Conservation (phyloP, 2,888 invertebrate species). For the Neoaliturus tenellus region DNA sequence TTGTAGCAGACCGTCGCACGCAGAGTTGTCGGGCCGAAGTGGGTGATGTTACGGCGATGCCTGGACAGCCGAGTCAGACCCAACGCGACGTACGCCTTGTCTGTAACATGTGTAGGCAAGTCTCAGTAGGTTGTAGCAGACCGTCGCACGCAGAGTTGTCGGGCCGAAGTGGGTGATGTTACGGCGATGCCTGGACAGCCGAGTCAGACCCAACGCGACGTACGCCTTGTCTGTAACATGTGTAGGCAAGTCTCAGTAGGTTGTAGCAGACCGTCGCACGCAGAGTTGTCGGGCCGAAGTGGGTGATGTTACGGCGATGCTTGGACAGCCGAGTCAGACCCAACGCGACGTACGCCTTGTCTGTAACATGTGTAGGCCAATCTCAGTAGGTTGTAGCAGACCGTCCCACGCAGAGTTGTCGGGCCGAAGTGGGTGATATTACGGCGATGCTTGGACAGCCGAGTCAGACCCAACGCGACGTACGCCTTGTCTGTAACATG, state of each 20-base stretch:
- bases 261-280: constrained; percentile 76
- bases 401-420: constrained; percentile 77
- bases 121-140: constrained; percentile 74
- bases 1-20: constrained; percentile 76
- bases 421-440: constrained; percentile 76
- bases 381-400: constrained; percentile 74
- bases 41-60: constrained; percentile 75
- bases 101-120: constrained; percentile 71
- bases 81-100: constrained; percentile 72
- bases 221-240: constrained; percentile 70
- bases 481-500: constrained; percentile 70
- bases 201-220: constrained; percentile 74
- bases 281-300: constrained; percentile 77
- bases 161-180: constrained; percentile 76
- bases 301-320: constrained; percentile 75
- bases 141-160: constrained; percentile 77
- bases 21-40: constrained; percentile 77
- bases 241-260: constrained; percentile 72
- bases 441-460: constrained; percentile 74
- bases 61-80: constrained; percentile 75
- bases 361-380: constrained; percentile 71
- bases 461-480: constrained; percentile 74
- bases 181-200: constrained; percentile 74
- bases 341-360: constrained; percentile 72
- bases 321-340: constrained; percentile 75